A percentile compares a stretch with the other conserved stretches of the same genome.
phyloP scores from a whole-genome alignment of 2,888 invertebrate species.

The Hofmannophila pseudospretella region DNA sequence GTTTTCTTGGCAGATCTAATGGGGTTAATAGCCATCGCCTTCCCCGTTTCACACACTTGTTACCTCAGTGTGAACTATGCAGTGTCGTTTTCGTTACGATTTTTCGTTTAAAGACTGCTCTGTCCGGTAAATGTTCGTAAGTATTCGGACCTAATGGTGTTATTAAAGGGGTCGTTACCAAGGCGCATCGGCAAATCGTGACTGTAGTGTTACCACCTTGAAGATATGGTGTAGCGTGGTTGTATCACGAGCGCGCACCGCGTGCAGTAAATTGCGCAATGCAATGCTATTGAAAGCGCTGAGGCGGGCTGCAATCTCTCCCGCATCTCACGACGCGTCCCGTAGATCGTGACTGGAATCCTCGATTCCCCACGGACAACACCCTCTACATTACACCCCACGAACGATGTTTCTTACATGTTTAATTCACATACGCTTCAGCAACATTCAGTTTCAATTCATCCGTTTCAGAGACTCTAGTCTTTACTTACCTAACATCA shows the following conservation, averaged over 20 bases:
- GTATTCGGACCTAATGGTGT: too few species aligned
- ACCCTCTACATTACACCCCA: slow-evolving; percentile 4
- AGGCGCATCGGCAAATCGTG: slow-evolving; percentile 44
- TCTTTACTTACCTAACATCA: too few species aligned
- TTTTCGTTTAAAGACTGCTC: too few species aligned
- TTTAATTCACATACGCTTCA: background rate
- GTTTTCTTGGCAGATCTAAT: too few species aligned
- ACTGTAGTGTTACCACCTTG: slow-evolving; percentile 47
- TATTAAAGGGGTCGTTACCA: background rate
- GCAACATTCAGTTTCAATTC: background rate
- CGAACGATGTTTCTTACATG: background rate
- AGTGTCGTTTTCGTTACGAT: too few species aligned
- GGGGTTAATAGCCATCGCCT: too few species aligned
- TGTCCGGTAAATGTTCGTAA: too few species aligned
- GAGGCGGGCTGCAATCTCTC: slow-evolving; percentile 45
- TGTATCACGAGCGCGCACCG: slow-evolving; percentile 33
- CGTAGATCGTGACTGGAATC: slow-evolving; percentile 55
- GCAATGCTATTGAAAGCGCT: slow-evolving; percentile 52
- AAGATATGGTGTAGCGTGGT: slow-evolving; percentile 41
- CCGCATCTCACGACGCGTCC: slow-evolving; percentile 55
- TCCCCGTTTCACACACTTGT: too few species aligned
- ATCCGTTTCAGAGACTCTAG: too few species aligned
- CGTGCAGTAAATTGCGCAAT: slow-evolving; percentile 69
- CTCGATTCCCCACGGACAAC: slow-evolving; percentile 30
- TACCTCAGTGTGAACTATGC: too few species aligned